Conservation (phyloP, 2,888 invertebrate species). For the Dorcus hopei region DNA sequence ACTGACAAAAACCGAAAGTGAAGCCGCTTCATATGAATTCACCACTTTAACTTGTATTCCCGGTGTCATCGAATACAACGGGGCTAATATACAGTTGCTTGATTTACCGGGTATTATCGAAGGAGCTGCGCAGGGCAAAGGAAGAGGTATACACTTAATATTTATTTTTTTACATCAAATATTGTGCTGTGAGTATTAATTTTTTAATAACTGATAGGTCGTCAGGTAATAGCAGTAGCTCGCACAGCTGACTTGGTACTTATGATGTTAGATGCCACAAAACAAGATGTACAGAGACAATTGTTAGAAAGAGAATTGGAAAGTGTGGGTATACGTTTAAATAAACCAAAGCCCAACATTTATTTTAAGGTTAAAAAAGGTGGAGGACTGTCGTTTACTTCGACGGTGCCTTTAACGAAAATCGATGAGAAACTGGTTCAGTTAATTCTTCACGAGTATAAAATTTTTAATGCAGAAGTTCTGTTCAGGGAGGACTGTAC, state of each 20-base stretch:
- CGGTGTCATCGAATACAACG: slow-evolving; percentile 97
- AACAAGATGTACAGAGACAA: slow-evolving; percentile 92
- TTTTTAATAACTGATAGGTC: slow-evolving; percentile 27
- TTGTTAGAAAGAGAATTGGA: slow-evolving; percentile 93
- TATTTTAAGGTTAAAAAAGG: slow-evolving; percentile 98
- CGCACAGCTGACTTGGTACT: slow-evolving; percentile 95
- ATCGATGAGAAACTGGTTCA: slow-evolving; percentile 97
- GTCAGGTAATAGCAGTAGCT: slow-evolving; percentile 91
- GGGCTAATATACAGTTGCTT: slow-evolving; percentile 96
- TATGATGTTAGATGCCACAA: slow-evolving; percentile 99
- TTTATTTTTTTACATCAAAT: background rate
- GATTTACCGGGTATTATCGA: slow-evolving; percentile 99
- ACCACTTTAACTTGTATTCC: slow-evolving; percentile 99
- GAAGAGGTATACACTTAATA: slow-evolving; percentile 36
- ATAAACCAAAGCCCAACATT: slow-evolving; percentile 93
- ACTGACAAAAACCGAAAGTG: slow-evolving; percentile 93
- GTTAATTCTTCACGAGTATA: slow-evolving; percentile 97
- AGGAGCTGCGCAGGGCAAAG: slow-evolving; percentile 83
- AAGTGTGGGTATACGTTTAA: slow-evolving; percentile 94
- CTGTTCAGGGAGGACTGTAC: slow-evolving; percentile 94
- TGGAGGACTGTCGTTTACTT: slow-evolving; percentile 95
- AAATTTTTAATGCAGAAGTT: slow-evolving; percentile 94
- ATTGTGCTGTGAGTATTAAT: background rate
- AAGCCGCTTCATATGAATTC: slow-evolving; percentile 97
- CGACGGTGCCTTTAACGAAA: slow-evolving; percentile 89